A percentile compares a stretch with the other conserved stretches of the same genome.
Conservation (phyloP, 2,113 vertebrate species). For the Tympanuchus pallidicinctus region DNA sequence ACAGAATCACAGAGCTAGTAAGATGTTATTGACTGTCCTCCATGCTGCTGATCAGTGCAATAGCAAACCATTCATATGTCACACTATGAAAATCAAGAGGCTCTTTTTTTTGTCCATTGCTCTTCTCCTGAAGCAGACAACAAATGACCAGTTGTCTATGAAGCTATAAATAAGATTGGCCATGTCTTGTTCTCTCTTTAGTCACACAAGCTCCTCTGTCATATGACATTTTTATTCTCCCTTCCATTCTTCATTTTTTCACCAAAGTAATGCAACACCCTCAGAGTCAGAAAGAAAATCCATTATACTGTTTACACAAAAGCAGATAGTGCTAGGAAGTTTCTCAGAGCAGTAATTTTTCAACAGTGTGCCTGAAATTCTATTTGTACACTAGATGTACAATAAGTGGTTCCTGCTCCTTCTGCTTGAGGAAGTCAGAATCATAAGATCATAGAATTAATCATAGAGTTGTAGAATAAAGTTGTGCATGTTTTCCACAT, state of each 20-base stretch:
- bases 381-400: background rate
- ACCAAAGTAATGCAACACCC: background rate
- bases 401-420: background rate
- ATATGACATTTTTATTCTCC: background rate
- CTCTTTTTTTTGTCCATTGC: background rate
- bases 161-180: background rate
- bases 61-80: background rate
- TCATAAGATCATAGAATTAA: background rate
- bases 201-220: background rate
- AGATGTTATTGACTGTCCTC: background rate
- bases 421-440: background rate
- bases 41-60: background rate
- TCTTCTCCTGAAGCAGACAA: background rate
- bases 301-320: background rate
- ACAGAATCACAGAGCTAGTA: background rate
- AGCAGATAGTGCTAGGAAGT: background rate
- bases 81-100: background rate
- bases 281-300: background rate
- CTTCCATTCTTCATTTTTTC: background rate
- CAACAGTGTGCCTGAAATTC: background rate
- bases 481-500: background rate
- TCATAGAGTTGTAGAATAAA: background rate
- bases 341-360: background rate
- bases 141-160: background rate
- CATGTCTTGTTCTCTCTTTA: background rate